Evolutionary conservation across 2,888 invertebrate genomes (phyloP).

Genomic region (Cephalotes varians): DNA sequence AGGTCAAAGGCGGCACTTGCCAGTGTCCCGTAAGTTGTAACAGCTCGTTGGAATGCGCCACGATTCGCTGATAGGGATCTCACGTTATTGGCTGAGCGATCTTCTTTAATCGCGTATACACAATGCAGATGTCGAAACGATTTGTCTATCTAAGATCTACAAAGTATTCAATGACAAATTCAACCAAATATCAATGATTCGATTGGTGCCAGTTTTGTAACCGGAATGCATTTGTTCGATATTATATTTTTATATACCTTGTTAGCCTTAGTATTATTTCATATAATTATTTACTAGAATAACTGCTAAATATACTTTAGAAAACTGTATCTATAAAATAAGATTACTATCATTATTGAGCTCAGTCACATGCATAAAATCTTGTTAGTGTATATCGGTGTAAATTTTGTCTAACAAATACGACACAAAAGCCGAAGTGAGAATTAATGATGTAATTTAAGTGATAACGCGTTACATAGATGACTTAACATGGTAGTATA

Average conservation of each 20-base stretch:
- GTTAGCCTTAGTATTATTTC: not conserved
- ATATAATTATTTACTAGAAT: not conserved
- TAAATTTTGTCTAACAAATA: not conserved
- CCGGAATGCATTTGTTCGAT: not conserved
- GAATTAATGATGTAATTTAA: slow-evolving; percentile 24
- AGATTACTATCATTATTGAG: not conserved
- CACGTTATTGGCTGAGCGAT: slow-evolving; percentile 59
- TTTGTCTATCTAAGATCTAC: not conserved
- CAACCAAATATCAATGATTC: not conserved
- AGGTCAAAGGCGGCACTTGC: slow-evolving; percentile 68
- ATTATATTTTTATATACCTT: not conserved
- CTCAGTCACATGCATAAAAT: not conserved
- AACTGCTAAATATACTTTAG: not conserved
- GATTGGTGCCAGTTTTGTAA: not conserved
- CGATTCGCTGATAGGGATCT: slow-evolving; percentile 68
- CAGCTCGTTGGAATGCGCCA: slow-evolving; percentile 68
- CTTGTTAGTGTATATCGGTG: not conserved
- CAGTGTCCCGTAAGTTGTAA: slow-evolving; percentile 62
- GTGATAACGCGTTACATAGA: slow-evolving; percentile 25
- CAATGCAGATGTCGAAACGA: slow-evolving; percentile 61
- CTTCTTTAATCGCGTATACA: slow-evolving; percentile 41
- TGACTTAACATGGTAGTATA: slow-evolving; percentile 14
- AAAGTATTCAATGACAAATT: not conserved
- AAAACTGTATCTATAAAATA: not conserved
- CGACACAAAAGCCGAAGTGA: not conserved